Base-by-base conservation (phyloP, 2,888 invertebrate species). In the Drosophila colorata region DNA sequence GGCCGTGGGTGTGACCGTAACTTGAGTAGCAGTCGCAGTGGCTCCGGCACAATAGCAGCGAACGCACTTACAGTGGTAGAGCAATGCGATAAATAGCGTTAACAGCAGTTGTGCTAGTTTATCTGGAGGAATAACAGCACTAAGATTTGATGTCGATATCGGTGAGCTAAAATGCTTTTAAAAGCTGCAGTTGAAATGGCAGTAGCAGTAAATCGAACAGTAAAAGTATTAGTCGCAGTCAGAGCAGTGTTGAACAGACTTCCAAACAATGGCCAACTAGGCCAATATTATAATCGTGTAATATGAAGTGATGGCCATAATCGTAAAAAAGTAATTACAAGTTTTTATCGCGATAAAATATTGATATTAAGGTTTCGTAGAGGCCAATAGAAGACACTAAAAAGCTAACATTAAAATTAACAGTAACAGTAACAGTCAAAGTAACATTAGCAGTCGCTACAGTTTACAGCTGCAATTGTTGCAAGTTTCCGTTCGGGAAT, bases 1-100 rank as follows among this genome's bases (percentile, higher is more conserved):
- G 38, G 38, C 18, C n/a, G 40, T 52, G 52, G 52, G 52, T 40
- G 52, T 52, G 52, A 28, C 38, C 8, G 14, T 16, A 4, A 16
- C 4, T 38, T 38, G 9, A 16, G 16, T 16, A 8, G 16, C 52
- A 28, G 2, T 28, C 28, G 9, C n/a, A 40, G 13, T 51, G 28
- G 13, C 38, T 28, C 7, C 8, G 6, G 14, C 8, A 28, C 6
- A 52, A 52, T 28, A 7, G 40, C 41, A 28, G 18, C n/a, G 31
- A 52, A 18, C 9, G 20, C 41, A 28, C 28, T 18, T 13, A 41
- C 20, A 20, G 1, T 11, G 4, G 11, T 9, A 4, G n/a, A 41
- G 18, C 3, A 9, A 35, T n/a, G 33, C 4, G 33, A 13, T 33
- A 33, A 33, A 13, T 13, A 33, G 11, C 13, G 28, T 28, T 28